Evolutionary conservation across 2,888 invertebrate genomes (phyloP), one percentile per base, ranked within the genome.

Genomic region (Andrena trimmerana): DNA sequence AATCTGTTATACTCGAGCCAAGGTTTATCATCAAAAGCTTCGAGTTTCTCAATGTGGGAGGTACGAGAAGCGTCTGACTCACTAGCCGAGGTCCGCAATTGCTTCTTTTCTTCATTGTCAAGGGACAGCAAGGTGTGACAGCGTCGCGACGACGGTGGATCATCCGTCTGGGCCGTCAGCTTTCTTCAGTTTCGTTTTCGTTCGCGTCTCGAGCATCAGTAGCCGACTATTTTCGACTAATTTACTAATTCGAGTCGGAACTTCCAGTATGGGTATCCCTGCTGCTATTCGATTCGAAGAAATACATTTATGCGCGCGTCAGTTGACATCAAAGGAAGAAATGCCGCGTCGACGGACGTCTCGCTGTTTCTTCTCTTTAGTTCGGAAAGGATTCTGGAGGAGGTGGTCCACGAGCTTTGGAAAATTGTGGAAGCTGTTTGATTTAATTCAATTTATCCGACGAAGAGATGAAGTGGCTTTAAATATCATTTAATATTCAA

Each of bases 231-330:
- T 79, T 70, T 70, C 65, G 66, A 71, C 68, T 68, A 80, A 80
- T 76, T 80, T 70, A 76, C 66, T 79, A 75, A 75, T 79, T 69
- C 50, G 76, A 69, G 69, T 69, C 69, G 75, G 59, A 68, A 68
- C 68, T 59, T 27, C n/a, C 42, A 24, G 36, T 8, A 48, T 33
- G 16, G 52, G 67, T 48, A 52, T 78, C 31, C 48, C 24, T 27
- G 33, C 48, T 50, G 57, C n/a, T 27, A 16, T 80, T 80, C 52
- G 66, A 76, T 80, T 80, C 77, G 70, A 80, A 66, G 70, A 80
- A 80, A 66, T 70, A 76, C 70, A 66, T 77, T 76, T 59, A 60
- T 70, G 77, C 33, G 20, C 29, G 36, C 33, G 70, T 76, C 70
- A 71, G 60, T 54, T 31, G 70, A 80, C 76, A 71, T 76, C 77